These are phyloP conservation scores for Apodemus speciosus DNA, from an alignment of 2,113 vertebrate genomes.

Conservation along the genomic window DNA sequence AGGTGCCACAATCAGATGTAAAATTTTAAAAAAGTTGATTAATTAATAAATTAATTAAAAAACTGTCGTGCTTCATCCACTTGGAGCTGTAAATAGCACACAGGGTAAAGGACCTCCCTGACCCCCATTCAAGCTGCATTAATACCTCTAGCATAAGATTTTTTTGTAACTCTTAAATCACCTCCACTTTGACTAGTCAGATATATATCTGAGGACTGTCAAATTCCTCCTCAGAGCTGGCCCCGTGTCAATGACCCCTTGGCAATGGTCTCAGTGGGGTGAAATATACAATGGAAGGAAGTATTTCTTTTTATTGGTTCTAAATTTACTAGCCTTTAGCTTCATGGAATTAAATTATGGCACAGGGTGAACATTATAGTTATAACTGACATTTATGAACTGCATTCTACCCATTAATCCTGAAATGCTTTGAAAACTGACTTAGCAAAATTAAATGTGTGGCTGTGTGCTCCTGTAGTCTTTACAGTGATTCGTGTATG, in stretches of 20 bases:
- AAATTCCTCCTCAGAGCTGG: slow-evolving; percentile 59
- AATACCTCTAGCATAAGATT: slow-evolving; percentile 49
- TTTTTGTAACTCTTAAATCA: slow-evolving; percentile 68
- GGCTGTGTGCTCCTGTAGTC: slow-evolving; percentile 9
- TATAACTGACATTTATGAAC: slow-evolving; percentile 76
- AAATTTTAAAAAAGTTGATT: too few species aligned
- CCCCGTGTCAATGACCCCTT: slow-evolving; percentile 66
- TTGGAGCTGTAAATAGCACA: not conserved
- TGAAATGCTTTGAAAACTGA: slow-evolving; percentile 66
- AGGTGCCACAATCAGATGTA: too few species aligned
- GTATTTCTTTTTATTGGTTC: slow-evolving; percentile 75
- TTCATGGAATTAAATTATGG: slow-evolving; percentile 77
- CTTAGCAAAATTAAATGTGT: slow-evolving; percentile 70
- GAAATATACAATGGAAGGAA: slow-evolving; percentile 67
- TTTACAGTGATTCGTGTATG: not conserved
- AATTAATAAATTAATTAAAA: too few species aligned
- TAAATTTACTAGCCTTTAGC: slow-evolving; percentile 80
- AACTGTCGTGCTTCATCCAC: not conserved
- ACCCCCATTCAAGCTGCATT: not conserved
- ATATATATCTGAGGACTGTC: slow-evolving; percentile 58
- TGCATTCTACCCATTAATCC: slow-evolving; percentile 70
- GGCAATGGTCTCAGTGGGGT: slow-evolving; percentile 60
- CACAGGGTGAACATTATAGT: slow-evolving; percentile 72
- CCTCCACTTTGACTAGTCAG: not conserved
- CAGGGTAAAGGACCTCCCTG: not conserved